A percentile compares a stretch with the other conserved stretches of the same genome.
Conservation (phyloP, 2,888 invertebrate genomes). For the Escarpia spicata region DNA sequence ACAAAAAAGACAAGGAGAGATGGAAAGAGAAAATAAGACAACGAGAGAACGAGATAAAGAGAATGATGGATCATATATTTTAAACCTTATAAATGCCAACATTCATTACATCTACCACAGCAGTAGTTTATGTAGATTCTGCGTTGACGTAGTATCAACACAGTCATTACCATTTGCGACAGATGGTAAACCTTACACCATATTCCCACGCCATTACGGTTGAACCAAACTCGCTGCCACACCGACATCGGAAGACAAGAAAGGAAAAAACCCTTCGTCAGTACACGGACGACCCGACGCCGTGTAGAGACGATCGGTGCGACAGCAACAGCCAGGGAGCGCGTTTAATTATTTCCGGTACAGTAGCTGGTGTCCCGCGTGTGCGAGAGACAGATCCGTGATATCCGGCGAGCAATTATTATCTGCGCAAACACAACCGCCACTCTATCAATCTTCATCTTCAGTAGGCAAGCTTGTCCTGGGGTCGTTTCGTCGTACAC, state of each 20-base stretch:
- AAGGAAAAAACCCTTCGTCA: no score
- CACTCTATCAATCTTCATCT: background rate
- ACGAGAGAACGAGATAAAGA: no score
- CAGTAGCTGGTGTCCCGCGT: background rate
- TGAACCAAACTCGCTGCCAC: background rate
- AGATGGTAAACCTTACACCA: no score
- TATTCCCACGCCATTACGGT: no score
- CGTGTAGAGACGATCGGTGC: background rate
- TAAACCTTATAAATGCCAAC: no score
- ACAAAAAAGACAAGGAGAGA: background rate
- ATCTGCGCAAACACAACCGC: background rate
- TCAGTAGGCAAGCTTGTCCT: background rate
- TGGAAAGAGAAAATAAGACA: no score
- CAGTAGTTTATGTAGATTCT: no score
- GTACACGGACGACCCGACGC: background rate
- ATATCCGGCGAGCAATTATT: background rate
- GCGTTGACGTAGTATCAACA: no score
- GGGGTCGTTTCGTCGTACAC: background rate
- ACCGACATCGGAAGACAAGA: background rate
- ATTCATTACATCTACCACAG: no score
- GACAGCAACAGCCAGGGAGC: background rate
- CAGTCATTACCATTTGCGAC: no score
- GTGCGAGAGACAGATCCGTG: background rate
- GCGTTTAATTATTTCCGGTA: conserved; percentile 11
- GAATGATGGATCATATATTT: no score